Evolutionary conservation across 2,888 invertebrate species (phyloP).

Genomic region (Ochlodes sylvanus): DNA sequence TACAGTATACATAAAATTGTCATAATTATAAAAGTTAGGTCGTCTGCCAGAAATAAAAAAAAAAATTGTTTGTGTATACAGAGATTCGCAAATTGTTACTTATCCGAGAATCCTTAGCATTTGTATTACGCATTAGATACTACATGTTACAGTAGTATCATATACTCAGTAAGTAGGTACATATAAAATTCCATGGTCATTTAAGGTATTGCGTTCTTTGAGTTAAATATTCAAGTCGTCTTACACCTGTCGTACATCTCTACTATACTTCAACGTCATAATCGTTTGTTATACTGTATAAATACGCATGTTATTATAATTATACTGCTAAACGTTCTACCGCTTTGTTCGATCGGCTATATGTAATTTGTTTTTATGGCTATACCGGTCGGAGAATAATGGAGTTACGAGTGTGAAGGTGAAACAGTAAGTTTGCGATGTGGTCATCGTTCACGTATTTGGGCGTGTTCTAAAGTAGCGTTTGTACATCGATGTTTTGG

Average conservation of each 20-base stretch:
- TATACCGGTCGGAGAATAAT: conserved; percentile 39
- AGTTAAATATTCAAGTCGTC: conserved; percentile 26
- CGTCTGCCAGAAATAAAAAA: background rate
- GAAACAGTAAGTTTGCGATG: conserved; percentile 63
- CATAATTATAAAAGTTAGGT: too few relatives aligned
- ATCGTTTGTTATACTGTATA: background rate
- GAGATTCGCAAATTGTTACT: too few relatives aligned
- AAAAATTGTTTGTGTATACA: too few relatives aligned
- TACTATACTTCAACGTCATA: background rate
- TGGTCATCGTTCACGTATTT: conserved; percentile 74
- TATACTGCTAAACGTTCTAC: conserved; percentile 48
- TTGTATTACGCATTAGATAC: background rate
- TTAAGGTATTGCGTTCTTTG: conserved; percentile 4
- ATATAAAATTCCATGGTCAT: conserved; percentile 16
- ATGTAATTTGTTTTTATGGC: conserved; percentile 49
- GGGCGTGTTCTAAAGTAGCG: conserved; percentile 53
- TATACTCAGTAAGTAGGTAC: conserved; percentile 1
- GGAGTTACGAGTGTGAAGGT: conserved; percentile 60
- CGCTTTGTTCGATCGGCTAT: conserved; percentile 51
- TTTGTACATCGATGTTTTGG: conserved; percentile 45
- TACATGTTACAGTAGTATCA: conserved; percentile 12
- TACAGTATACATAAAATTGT: too few relatives aligned
- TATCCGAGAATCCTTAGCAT: background rate
- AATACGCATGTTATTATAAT: conserved; percentile 17
- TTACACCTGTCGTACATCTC: conserved; percentile 22